Conservation (phyloP, 2,797 vertebrate species). For the Lepus townsendii region DNA sequence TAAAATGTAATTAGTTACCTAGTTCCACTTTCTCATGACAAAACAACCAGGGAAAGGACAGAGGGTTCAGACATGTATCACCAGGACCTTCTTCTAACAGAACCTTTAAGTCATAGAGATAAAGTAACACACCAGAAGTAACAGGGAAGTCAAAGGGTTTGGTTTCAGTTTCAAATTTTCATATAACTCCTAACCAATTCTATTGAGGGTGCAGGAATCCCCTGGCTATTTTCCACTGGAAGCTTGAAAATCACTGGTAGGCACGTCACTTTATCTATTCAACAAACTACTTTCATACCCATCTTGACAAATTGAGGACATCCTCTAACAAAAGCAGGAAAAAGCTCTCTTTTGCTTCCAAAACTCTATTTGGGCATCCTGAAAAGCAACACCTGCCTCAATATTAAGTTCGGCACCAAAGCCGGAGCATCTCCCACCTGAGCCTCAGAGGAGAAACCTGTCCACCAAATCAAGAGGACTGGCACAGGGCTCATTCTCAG, state of each 20-base stretch:
- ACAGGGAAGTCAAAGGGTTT: neutral
- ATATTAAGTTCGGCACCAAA: neutral
- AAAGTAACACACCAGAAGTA: neutral
- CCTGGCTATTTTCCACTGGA: neutral
- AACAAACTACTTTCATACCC: neutral
- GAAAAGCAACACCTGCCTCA: neutral
- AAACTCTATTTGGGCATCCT: neutral
- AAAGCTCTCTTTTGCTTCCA: constrained; percentile 1
- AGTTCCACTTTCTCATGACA: neutral
- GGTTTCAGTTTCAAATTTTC: neutral
- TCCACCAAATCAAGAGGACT: accelerated
- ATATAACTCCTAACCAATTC: neutral
- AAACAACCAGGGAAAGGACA: neutral
- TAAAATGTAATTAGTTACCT: neutral
- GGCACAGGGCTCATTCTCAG: neutral
- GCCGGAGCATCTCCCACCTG: neutral
- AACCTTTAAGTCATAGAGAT: neutral
- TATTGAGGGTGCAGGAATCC: neutral
- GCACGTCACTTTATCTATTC: neutral
- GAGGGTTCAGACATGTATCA: neutral
- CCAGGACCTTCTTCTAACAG: neutral
- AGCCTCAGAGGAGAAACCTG: neutral
- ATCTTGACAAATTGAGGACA: neutral
- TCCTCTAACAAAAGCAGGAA: neutral
- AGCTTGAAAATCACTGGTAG: neutral